These are phyloP conservation scores for Zelleria hepariella DNA, from an alignment of 2,888 invertebrate genomes.

Conservation along the genomic window DNA sequence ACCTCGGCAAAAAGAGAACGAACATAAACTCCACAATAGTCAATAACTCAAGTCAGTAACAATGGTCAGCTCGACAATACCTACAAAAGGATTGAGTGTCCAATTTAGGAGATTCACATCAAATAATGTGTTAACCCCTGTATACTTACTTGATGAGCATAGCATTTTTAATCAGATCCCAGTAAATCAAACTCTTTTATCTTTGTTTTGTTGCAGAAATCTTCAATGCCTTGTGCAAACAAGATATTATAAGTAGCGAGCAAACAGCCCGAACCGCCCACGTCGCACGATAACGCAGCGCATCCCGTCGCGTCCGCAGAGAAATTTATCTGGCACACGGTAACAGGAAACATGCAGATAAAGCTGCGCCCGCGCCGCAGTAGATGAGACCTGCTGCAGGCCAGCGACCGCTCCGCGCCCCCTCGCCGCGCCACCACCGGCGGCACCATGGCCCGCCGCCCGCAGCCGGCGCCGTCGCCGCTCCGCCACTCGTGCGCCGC, in stretches of 20 bases:
- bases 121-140: too few species aligned
- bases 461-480: not conserved
- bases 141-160: too few species aligned
- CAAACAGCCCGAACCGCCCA: constrained; percentile 54
- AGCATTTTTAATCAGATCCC: constrained; percentile 28
- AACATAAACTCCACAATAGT: too few species aligned
- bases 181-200: constrained; percentile 28
- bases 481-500: not conserved
- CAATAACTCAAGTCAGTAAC: too few species aligned
- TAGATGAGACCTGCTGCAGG: constrained; percentile 1
- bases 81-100: too few species aligned
- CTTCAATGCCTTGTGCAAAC: constrained; percentile 60
- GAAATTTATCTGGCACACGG: constrained; percentile 59
- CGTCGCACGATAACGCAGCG: constrained; percentile 51
- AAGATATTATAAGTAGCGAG: constrained; percentile 60
- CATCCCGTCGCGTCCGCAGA: constrained; percentile 47
- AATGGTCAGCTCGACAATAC: too few species aligned
- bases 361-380: constrained; percentile 19
- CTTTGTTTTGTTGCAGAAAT: constrained; percentile 63
- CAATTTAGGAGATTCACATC: too few species aligned
- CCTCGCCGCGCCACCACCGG: not conserved
- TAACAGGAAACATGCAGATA: constrained; percentile 59
- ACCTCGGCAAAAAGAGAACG: too few species aligned
- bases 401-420: not conserved
- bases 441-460: not conserved